Evolutionary conservation across 2,797 vertebrate species (phyloP).

Genomic region (Peromyscus attwateri): DNA sequence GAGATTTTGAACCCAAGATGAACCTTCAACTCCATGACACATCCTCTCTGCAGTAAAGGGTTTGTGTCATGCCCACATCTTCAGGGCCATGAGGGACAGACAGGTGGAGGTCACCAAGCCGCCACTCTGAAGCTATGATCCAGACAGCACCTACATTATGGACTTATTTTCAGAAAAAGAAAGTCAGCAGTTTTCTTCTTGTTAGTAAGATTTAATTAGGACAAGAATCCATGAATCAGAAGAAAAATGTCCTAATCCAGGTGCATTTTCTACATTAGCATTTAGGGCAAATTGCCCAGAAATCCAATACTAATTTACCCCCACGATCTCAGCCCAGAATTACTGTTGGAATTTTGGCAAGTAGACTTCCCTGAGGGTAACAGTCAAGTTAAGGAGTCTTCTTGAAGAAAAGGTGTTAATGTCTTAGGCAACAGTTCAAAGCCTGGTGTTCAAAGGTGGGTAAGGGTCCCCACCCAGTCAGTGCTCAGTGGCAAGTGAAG

Average conservation of each 20-base stretch:
- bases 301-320: slow-evolving; percentile 77
- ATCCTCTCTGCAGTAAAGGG: not conserved
- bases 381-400: slow-evolving; percentile 76
- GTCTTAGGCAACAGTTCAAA: slow-evolving; percentile 79
- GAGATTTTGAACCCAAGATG: not conserved
- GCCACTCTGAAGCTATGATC: not conserved
- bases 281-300: slow-evolving; percentile 85
- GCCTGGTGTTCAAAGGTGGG: slow-evolving; percentile 73
- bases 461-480: slow-evolving; percentile 1
- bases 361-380: slow-evolving; percentile 76
- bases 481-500: not conserved
- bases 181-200: slow-evolving; percentile 62
- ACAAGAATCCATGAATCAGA: slow-evolving; percentile 71
- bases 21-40: not conserved
- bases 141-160: not conserved
- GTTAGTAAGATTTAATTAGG: slow-evolving; percentile 56
- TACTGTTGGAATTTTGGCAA: slow-evolving; percentile 82
- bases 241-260: slow-evolving; percentile 78
- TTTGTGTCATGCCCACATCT: fast-evolving
- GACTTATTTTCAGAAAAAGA: slow-evolving; percentile 9
- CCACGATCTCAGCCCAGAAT: slow-evolving; percentile 73
- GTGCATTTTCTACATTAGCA: slow-evolving; percentile 80
- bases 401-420: slow-evolving; percentile 79
- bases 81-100: not conserved
- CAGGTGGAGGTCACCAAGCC: not conserved